Evolutionary conservation across 2,797 vertebrate genomes (phyloP), one percentile per base, ranked within the genome.

Genomic region (Pipistrellus pipistrellus): DNA sequence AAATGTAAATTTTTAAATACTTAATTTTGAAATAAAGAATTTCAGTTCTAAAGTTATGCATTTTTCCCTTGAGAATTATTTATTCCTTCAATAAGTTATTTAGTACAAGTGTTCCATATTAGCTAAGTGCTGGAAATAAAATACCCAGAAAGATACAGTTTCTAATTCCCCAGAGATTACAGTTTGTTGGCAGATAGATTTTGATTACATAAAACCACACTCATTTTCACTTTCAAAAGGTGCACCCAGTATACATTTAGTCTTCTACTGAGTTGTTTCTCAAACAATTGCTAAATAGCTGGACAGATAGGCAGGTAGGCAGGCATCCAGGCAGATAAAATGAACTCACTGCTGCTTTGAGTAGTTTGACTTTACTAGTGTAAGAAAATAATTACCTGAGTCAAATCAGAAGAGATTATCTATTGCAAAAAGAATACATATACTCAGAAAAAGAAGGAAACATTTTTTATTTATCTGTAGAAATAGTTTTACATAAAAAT

Each of bases 11-110:
- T 88, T 96, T 84, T 46, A 80, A 89, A 81, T 87, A 48, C 8
- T 82, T 80, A 62, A n/a, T 93, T 89, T 96, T 80, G 62, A 3
- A 88, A 71, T 66, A 55, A 48, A 87, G n/a, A 82, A 78, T 93
- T 46, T 53, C 30, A 4, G 85, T 8, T 76, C 30, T 62, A 86
- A 95, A 38, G 23, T 35, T 41, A 15, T 73, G 0, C 11, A 41
- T 46, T 97, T 59, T 95, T 41, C 76, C 53, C 20, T 71, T 84
- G 53, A 89, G 44, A 93, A 57, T 17, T n/a, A 83, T 32, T 92
- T 35, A 35, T 81, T 68, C 5, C 78, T 72, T 94, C 25, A 38
- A 0, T 72, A 66, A 71, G 55, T 76, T 71, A 35, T 66, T 88
- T 81, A 44, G 3, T 80, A 17, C 21, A 64, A 75, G 72, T 69